Evolutionary conservation across 2,797 vertebrate genomes (phyloP).

Genomic region (Chiropotes sagulatus): DNA sequence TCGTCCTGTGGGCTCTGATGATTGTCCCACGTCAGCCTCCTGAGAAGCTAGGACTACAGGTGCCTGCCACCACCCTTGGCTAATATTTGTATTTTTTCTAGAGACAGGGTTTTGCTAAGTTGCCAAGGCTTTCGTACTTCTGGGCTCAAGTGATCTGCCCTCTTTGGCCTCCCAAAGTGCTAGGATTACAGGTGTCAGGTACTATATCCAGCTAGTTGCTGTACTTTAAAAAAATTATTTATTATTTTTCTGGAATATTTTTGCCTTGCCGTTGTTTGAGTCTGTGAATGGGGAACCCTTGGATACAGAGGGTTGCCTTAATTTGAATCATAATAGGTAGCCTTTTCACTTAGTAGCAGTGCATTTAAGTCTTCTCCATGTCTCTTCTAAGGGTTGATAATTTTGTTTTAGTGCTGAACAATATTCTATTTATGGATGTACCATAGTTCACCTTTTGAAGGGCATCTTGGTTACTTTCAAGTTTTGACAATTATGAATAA

Average conservation of each 20-base stretch:
- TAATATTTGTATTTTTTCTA: not conserved
- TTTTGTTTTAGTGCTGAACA: not conserved
- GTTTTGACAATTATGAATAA: not conserved
- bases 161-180: not conserved
- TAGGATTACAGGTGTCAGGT: not conserved
- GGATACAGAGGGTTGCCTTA: not conserved
- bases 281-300: not conserved
- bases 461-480: not conserved
- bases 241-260: not conserved
- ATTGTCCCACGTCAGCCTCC: not conserved
- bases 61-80: not conserved
- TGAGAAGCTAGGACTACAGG: not conserved
- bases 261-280: not conserved
- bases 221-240: not conserved
- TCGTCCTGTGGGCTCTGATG: not conserved
- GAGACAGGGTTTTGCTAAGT: not conserved
- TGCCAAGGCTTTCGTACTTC: not conserved
- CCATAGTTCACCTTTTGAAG: not conserved
- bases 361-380: not conserved
- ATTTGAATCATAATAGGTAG: not conserved
- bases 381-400: not conserved
- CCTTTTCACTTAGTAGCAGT: not conserved
- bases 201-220: not conserved
- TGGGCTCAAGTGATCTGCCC: not conserved
- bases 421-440: not conserved